Conservation (phyloP, 2,888 invertebrate genomes). For the Leptinotarsa tumamoca region DNA sequence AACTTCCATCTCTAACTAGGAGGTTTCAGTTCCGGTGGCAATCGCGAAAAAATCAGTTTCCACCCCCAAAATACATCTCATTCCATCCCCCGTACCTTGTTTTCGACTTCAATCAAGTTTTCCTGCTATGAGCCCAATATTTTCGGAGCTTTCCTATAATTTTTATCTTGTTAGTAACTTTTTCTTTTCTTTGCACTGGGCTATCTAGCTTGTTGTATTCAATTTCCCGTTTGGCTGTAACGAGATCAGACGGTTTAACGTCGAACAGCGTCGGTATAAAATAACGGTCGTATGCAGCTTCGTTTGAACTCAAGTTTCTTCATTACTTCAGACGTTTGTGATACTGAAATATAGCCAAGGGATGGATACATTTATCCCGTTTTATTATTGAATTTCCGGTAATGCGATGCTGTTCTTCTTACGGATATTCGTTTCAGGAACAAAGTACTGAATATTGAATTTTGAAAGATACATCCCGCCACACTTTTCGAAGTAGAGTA, state of each 20-base stretch:
- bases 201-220: constrained; percentile 7
- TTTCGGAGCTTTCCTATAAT: no score
- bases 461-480: not conserved
- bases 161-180: no score
- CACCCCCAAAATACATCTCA: no score
- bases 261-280: constrained; percentile 2
- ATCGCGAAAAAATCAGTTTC: no score
- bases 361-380: constrained; percentile 4
- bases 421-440: not conserved
- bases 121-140: no score
- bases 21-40: no score
- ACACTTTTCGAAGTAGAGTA: no score
- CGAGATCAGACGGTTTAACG: not conserved
- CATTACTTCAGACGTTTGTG: constrained; percentile 15
- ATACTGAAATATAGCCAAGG: constrained; percentile 9
- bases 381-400: not conserved
- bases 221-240: constrained; percentile 16
- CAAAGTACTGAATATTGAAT: not conserved
- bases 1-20: no score
- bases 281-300: constrained; percentile 4
- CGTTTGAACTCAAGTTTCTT: constrained; percentile 5
- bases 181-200: not conserved
- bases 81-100: no score
- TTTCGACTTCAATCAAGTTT: no score
- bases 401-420: not conserved